These are phyloP conservation scores for Mimas tiliae DNA, from an alignment of 2,888 invertebrate genomes.

Conservation along the genomic window DNA sequence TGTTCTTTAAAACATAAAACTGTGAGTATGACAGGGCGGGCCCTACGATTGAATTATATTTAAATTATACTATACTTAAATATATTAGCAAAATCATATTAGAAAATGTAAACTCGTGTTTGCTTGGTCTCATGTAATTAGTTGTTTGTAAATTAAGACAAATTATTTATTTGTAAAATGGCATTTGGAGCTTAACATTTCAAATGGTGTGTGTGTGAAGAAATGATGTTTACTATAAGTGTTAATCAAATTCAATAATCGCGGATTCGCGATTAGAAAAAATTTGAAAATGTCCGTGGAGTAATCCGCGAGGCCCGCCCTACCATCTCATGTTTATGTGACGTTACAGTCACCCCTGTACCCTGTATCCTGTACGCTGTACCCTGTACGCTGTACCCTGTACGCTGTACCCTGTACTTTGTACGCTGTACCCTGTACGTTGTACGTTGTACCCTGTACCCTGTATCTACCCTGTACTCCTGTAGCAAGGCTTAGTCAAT, in stretches of 20 bases:
- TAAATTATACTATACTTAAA: slow-evolving; percentile 15
- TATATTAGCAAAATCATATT: slow-evolving; percentile 9
- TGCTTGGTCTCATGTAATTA: slow-evolving; percentile 23
- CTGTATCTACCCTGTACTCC: slow-evolving; percentile 33
- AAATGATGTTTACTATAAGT: not conserved
- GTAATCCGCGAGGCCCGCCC: not conserved
- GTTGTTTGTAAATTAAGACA: slow-evolving; percentile 3
- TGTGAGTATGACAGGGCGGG: slow-evolving; percentile 30
- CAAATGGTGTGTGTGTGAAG: not conserved
- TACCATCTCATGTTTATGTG: slow-evolving; percentile 24
- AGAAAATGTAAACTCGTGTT: slow-evolving; percentile 19
- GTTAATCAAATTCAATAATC: slow-evolving; percentile 27
- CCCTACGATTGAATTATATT: slow-evolving; percentile 6
- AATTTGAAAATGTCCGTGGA: slow-evolving; percentile 9
- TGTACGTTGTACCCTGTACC: too few species aligned
- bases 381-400: slow-evolving; percentile 33
- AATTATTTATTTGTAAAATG: slow-evolving; percentile 19
- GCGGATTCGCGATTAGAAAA: slow-evolving; percentile 22
- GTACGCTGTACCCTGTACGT: too few species aligned
- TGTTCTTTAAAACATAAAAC: slow-evolving; percentile 33
- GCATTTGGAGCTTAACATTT: slow-evolving; percentile 11
- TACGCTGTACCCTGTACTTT: too few species aligned
- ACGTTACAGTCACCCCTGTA: slow-evolving; percentile 2
- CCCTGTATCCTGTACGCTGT: not conserved
- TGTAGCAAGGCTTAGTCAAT: slow-evolving; percentile 53